Evolutionary conservation across 2,797 vertebrate genomes (phyloP).

Genomic region (Danio jaintianensis): DNA sequence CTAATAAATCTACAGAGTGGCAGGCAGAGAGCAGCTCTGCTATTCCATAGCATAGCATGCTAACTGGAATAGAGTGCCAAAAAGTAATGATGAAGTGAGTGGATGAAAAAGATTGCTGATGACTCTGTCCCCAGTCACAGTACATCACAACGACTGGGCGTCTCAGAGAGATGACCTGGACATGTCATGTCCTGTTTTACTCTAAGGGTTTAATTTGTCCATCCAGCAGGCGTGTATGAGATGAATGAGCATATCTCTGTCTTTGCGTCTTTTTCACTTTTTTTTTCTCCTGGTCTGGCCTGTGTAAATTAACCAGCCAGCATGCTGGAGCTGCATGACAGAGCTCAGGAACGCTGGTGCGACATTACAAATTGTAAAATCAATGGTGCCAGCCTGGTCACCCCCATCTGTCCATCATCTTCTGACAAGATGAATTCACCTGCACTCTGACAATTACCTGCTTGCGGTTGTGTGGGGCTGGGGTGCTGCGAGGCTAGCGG

Average conservation of each 20-base stretch:
- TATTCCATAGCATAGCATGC: neutral
- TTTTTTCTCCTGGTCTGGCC: neutral
- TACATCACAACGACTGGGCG: slow-evolving; percentile 2
- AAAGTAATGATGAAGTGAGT: slow-evolving; percentile 33
- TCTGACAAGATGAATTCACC: slow-evolving; percentile 53
- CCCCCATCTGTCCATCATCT: slow-evolving; percentile 49
- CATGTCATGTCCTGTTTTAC: slow-evolving; percentile 39
- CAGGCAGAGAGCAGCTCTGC: neutral
- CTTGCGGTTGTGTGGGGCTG: neutral
- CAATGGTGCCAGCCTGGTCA: slow-evolving; percentile 34
- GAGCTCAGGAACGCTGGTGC: neutral
- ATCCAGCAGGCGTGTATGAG: slow-evolving; percentile 7
- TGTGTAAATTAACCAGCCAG: slow-evolving; percentile 37
- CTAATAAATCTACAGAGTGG: slow-evolving; percentile 9
- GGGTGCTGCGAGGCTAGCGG: neutral
- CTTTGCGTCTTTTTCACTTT: neutral
- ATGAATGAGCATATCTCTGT: slow-evolving; percentile 20
- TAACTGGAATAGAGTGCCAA: slow-evolving; percentile 2
- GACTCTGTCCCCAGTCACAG: slow-evolving; percentile 10
- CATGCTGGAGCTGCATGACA: neutral
- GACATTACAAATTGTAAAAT: slow-evolving; percentile 45
- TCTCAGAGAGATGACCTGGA: slow-evolving; percentile 21
- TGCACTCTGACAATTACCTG: slow-evolving; percentile 42
- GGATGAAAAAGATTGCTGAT: slow-evolving; percentile 15
- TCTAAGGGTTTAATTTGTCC: slow-evolving; percentile 13